Evolutionary conservation across 1,140 invertebrate genomes (phyloP), one percentile per base, ranked within the genome.

Genomic region (Trichonephila inaurata): DNA sequence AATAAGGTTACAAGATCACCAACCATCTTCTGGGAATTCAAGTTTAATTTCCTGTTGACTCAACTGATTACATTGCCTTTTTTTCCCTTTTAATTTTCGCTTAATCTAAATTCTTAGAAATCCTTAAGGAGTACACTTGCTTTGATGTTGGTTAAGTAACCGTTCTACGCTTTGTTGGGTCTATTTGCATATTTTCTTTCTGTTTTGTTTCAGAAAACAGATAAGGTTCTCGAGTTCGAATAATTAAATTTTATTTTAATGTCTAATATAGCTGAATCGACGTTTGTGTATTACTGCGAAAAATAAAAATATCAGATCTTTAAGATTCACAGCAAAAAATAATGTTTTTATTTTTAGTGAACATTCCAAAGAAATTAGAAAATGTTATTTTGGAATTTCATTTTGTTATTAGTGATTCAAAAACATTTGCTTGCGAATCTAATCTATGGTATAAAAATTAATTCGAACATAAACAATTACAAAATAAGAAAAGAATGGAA

Each of bases 31-130:
- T 77, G 24, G 69, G 24, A 77, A 77, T 77, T 77, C 28, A 28
- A 77, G 16, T 62, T 62, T 21, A 62, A 62, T 62, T 62, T 77
- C 28, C 69, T 77, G 69, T 77, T 77, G 69, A 77, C 28, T 77
- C 24, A 18, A 12, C 24, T 69, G 24, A 69, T 69, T 69, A 69
- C n/a, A 69, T 69, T 69, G 10, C 10, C 51, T 51, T 51, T 51
- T 51, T 62, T 62, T 21, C 16, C 69, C 28, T 77, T 77, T 77
- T 77, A 33, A 77, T 77, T 77, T 28, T 3, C 28, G 14, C 33
- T 77, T 77, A 77, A 77, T 77, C 69, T 33, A 6, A 16, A 14
- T 16, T 77, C 5, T 51, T 14, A 77, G 28, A 16, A 28, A 77
- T 77, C 69, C 28, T 28, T 77, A 16, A 10, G 24, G 24, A 18